These are phyloP conservation scores for Chamaea fasciata DNA, from an alignment of 2,113 vertebrate genomes.

Conservation along the genomic window DNA sequence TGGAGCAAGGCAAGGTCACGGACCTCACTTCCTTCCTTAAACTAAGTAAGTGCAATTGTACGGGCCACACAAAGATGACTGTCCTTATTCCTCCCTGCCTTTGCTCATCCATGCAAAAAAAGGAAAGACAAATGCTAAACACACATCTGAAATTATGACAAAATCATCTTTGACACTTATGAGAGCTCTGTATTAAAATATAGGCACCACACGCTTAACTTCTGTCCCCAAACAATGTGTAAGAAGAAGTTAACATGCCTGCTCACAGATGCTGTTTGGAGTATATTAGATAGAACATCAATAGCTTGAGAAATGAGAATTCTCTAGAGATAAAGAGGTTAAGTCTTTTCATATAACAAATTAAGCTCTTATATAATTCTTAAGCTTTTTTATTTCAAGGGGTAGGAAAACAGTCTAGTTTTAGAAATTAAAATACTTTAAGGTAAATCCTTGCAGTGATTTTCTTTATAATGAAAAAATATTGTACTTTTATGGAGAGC, in stretches of 20 bases:
- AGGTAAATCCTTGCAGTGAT: background rate
- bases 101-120: background rate
- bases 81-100: background rate
- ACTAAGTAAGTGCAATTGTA: background rate
- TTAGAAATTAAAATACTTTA: slow-evolving; percentile 2
- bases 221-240: background rate
- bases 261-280: background rate
- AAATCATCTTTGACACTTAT: background rate
- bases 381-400: background rate
- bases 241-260: background rate
- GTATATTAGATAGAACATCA: background rate
- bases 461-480: slow-evolving; percentile 8
- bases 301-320: background rate
- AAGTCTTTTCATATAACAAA: slow-evolving; percentile 24
- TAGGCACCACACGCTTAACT: background rate
- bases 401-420: background rate
- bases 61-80: slow-evolving; percentile 17
- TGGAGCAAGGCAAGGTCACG: background rate
- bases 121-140: background rate
- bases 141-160: background rate
- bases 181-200: background rate
- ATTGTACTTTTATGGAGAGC: background rate
- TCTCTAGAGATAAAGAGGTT: slow-evolving; percentile 10
- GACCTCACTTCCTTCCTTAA: slow-evolving; percentile 56
- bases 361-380: background rate